Evolutionary conservation across 2,113 vertebrate genomes (phyloP).

Genomic region (Gnathonemus longibarbis): DNA sequence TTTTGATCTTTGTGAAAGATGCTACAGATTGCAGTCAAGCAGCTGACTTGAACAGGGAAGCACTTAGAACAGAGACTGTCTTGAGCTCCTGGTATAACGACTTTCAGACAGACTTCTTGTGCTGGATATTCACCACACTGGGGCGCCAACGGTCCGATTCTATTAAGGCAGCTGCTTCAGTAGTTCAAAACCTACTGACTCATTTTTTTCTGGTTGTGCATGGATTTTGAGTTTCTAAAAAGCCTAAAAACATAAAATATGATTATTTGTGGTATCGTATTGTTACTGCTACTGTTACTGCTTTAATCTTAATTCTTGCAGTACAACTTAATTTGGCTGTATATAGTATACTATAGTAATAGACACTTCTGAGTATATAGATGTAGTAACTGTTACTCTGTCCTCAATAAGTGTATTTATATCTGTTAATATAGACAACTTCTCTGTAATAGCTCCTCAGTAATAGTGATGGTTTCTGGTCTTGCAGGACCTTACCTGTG

Average conservation of each 20-base stretch:
- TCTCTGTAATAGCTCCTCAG: background rate
- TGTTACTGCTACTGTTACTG: background rate
- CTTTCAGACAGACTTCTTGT: background rate
- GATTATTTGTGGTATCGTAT: background rate
- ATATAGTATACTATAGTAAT: background rate
- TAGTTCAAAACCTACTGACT: background rate
- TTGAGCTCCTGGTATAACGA: background rate
- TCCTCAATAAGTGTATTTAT: background rate
- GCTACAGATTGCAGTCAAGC: background rate
- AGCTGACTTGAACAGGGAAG: background rate
- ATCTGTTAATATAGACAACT: background rate
- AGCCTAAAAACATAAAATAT: background rate
- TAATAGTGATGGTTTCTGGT: background rate
- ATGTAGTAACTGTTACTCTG: background rate
- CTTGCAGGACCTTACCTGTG: constrained; percentile 56
- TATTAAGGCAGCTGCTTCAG: background rate
- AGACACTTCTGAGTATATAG: background rate
- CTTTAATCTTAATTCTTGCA: background rate
- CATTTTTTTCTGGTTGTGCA: background rate
- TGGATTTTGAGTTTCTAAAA: background rate
- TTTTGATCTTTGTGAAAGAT: background rate
- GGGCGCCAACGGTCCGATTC: background rate
- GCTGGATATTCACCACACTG: background rate
- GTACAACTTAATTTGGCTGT: background rate
- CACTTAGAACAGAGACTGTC: background rate